Evolutionary conservation across 1,140 invertebrate genomes (phyloP).

Genomic region (Halyomorpha halys): DNA sequence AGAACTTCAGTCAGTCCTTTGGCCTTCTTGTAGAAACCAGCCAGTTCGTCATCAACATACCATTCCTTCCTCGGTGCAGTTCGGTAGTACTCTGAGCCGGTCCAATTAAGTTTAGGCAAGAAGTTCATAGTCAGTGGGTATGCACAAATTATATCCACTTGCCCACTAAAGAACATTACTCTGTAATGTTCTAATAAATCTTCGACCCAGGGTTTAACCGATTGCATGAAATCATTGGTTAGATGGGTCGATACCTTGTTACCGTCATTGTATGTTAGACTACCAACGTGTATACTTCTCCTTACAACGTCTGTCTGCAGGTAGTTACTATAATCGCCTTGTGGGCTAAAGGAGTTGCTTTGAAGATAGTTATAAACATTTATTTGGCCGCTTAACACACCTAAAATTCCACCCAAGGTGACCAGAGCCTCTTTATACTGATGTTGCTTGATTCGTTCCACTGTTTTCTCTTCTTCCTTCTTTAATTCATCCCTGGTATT

Average conservation of each 20-base stretch:
- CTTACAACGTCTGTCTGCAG: too few species aligned
- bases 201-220: conserved; percentile 61
- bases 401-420: conserved; percentile 21
- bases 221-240: conserved; percentile 70
- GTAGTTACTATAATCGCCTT: too few species aligned
- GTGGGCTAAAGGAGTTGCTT: too few species aligned
- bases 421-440: conserved; percentile 22
- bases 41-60: conserved; percentile 24
- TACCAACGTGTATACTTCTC: conserved; percentile 53
- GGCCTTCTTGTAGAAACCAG: conserved; percentile 29
- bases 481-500: conserved; percentile 26
- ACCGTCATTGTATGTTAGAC: conserved; percentile 40
- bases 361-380: conserved; percentile 46
- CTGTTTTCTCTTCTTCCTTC: conserved; percentile 21
- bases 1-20: conserved; percentile 62
- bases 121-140: conserved; percentile 66
- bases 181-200: conserved; percentile 56
- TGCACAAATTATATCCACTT: conserved; percentile 74
- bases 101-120: conserved; percentile 50
- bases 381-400: conserved; percentile 42
- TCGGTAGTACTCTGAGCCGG: conserved; percentile 50
- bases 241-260: conserved; percentile 55
- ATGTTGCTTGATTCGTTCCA: background rate
- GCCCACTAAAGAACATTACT: conserved; percentile 60
- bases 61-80: conserved; percentile 42